Evolutionary conservation across 2,113 vertebrate species (phyloP).

Genomic region (Corythaixoides concolor): DNA sequence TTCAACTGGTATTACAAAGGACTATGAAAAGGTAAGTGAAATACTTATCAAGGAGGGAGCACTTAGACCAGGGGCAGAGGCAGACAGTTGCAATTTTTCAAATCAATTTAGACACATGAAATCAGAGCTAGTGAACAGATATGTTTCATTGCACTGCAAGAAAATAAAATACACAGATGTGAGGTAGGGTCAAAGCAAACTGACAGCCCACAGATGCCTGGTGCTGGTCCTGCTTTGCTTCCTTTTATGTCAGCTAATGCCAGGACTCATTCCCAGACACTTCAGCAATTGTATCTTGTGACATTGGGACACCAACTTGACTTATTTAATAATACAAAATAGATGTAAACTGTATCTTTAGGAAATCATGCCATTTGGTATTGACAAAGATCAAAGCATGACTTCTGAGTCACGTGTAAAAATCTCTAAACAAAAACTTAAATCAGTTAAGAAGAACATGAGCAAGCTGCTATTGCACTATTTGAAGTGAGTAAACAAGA

Average conservation of each 20-base stretch:
- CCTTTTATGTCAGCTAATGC: background rate
- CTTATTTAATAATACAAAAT: constrained; percentile 24
- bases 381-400: constrained; percentile 27
- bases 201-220: background rate
- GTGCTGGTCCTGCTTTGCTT: background rate
- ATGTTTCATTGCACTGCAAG: background rate
- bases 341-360: background rate
- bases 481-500: background rate
- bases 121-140: background rate
- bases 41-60: background rate
- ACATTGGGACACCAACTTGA: background rate
- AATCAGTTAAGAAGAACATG: background rate
- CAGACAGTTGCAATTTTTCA: background rate
- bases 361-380: background rate
- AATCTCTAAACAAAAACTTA: background rate
- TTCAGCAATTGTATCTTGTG: background rate
- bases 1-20: background rate
- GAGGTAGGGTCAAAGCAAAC: background rate
- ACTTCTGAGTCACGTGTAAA: constrained; percentile 2
- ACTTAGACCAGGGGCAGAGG: background rate
- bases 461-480: background rate
- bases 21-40: background rate
- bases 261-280: background rate
- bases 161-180: background rate
- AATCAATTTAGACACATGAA: background rate